These are phyloP conservation scores for Pachycephala philippinensis DNA, from an alignment of 2,113 vertebrate species.

Conservation along the genomic window DNA sequence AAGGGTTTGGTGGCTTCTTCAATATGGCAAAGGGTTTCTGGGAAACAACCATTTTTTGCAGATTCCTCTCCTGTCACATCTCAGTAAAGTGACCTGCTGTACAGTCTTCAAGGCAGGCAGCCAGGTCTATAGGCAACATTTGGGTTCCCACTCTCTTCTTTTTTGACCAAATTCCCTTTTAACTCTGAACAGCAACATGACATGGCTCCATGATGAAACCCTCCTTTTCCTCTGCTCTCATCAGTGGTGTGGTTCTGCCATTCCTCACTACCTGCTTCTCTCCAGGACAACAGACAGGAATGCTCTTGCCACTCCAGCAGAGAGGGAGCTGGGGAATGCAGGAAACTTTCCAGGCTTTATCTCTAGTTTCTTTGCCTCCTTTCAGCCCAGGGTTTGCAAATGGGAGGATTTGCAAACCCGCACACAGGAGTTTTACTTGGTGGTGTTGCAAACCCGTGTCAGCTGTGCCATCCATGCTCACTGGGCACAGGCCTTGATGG, in stretches of 20 bases:
- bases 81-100: not conserved
- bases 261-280: not conserved
- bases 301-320: not conserved
- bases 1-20: not conserved
- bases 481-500: rapidly evolving
- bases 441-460: rapidly evolving
- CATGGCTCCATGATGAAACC: not conserved
- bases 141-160: rapidly evolving
- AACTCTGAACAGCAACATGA: rapidly evolving
- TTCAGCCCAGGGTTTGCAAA: not conserved
- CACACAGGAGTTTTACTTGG: rapidly evolving
- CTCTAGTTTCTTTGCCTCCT: not conserved
- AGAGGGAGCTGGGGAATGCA: rapidly evolving
- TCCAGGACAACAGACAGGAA: rapidly evolving
- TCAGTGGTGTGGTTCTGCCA: rapidly evolving
- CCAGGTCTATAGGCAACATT: not conserved
- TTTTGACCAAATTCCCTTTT: not conserved
- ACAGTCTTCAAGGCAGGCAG: not conserved
- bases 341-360: not conserved
- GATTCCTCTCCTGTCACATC: not conserved
- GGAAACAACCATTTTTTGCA: not conserved
- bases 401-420: not conserved
- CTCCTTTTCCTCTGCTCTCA: not conserved
- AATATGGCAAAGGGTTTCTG: not conserved
- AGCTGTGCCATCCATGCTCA: rapidly evolving